These are phyloP conservation scores for Tarsius wallacei DNA, from an alignment of 2,797 vertebrate species.

Conservation along the genomic window DNA sequence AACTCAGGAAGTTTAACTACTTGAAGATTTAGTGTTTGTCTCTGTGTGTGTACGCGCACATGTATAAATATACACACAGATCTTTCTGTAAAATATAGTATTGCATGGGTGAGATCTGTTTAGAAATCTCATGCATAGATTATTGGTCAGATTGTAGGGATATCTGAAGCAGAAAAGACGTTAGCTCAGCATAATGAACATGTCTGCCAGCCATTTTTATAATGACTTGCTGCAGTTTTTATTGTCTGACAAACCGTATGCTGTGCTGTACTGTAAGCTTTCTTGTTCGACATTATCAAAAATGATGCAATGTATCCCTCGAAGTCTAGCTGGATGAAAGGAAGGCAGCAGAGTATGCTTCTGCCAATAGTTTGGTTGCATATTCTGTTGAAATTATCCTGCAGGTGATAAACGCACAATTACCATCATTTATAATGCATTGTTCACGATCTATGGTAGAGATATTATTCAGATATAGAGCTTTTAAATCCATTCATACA, in stretches of 20 bases:
- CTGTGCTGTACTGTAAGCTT: slow-evolving; percentile 88
- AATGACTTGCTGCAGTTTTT: slow-evolving; percentile 91
- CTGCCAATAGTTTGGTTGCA: slow-evolving; percentile 82
- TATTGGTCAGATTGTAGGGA: slow-evolving; percentile 86
- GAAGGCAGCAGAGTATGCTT: slow-evolving; percentile 78
- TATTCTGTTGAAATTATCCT: slow-evolving; percentile 87
- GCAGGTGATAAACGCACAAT: slow-evolving; percentile 83
- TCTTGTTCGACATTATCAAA: slow-evolving; percentile 90
- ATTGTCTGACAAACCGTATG: slow-evolving; percentile 91
- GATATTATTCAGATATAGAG: slow-evolving; percentile 64
- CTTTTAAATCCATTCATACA: slow-evolving; percentile 72
- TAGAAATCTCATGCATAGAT: slow-evolving; percentile 80
- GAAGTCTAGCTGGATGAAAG: slow-evolving; percentile 90
- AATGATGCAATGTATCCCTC: slow-evolving; percentile 87
- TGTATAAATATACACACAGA: background rate
- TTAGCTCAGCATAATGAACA: slow-evolving; percentile 91
- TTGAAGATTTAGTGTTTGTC: slow-evolving; percentile 19
- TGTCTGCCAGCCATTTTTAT: slow-evolving; percentile 91
- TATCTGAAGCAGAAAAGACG: slow-evolving; percentile 87
- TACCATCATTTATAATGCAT: slow-evolving; percentile 82
- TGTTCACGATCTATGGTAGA: slow-evolving; percentile 74
- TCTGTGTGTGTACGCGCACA: background rate
- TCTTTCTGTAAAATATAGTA: slow-evolving; percentile 29
- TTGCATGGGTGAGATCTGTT: slow-evolving; percentile 74
- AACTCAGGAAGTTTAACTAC: slow-evolving; percentile 55